Evolutionary conservation across 2,797 vertebrate genomes (phyloP).

Genomic region (Melanotaenia trifasciata): DNA sequence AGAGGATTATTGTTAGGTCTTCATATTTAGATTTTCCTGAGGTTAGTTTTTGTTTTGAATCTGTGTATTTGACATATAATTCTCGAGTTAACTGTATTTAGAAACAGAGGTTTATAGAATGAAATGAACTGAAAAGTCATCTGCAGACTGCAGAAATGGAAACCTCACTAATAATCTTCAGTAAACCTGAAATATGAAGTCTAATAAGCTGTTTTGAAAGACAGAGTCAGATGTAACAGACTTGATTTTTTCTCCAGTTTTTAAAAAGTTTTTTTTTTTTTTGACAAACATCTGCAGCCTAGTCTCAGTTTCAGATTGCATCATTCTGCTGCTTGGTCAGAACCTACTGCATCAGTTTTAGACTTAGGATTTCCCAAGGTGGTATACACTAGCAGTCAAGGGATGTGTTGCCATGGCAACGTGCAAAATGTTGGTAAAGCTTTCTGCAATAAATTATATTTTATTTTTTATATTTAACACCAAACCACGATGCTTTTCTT

Average conservation of each 20-base stretch:
- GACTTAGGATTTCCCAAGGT: not conserved
- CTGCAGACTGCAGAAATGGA: not conserved
- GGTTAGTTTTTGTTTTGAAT: no score
- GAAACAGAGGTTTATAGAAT: no score
- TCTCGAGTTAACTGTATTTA: no score
- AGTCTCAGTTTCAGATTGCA: not conserved
- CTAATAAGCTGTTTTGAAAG: not conserved
- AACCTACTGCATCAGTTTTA: not conserved
- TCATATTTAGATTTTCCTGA: no score
- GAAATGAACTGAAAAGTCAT: not conserved
- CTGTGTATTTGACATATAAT: no score
- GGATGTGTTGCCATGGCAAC: not conserved
- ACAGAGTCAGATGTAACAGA: not conserved
- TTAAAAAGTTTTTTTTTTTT: not conserved
- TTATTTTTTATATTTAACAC: not conserved
- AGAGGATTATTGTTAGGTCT: no score
- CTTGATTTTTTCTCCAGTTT: not conserved
- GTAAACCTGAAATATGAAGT: not conserved
- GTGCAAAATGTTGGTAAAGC: not conserved
- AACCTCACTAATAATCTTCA: not conserved
- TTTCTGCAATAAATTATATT: not conserved
- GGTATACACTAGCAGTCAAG: not conserved
- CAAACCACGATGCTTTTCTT: not conserved
- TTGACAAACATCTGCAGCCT: not conserved
- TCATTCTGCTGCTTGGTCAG: not conserved